Evolutionary conservation across 2,888 invertebrate species (phyloP).

Genomic region (Pachycephus smyrnensis): DNA sequence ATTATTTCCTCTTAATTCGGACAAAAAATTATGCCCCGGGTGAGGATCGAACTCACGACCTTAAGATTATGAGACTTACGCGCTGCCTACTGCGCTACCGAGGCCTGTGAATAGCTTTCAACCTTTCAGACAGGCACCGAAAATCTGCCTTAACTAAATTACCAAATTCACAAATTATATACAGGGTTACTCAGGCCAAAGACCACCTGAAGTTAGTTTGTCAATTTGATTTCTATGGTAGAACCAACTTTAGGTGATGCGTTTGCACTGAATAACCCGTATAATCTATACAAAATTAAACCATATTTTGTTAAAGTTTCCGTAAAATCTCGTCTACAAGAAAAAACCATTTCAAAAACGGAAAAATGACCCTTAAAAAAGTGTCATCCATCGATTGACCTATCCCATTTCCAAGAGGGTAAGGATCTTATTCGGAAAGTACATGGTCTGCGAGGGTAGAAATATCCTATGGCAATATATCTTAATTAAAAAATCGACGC

Average conservation of each 20-base stretch:
- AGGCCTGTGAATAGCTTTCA: conserved; percentile 67
- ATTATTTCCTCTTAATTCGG: not conserved
- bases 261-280: too few relatives aligned
- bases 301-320: not conserved
- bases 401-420: not conserved
- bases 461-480: conserved; percentile 37
- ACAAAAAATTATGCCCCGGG: conserved; percentile 75
- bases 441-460: not conserved
- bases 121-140: not conserved
- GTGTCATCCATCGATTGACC: not conserved
- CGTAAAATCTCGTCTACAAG: not conserved
- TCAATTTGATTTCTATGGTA: not conserved
- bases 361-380: not conserved
- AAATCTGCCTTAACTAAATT: not conserved
- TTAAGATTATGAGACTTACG: conserved; percentile 93
- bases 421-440: not conserved
- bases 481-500: conserved; percentile 65
- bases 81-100: conserved; percentile 91
- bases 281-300: not conserved
- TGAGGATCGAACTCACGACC: conserved; percentile 95
- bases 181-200: not conserved
- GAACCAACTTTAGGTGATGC: not conserved
- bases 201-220: not conserved
- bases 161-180: not conserved
- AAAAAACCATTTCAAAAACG: not conserved